Percentiles rank a stretch among this genome's conserved stretches.
These are phyloP conservation scores for Plutella xylostella DNA, from an alignment of 2,888 invertebrate species.

Conservation along the genomic window DNA sequence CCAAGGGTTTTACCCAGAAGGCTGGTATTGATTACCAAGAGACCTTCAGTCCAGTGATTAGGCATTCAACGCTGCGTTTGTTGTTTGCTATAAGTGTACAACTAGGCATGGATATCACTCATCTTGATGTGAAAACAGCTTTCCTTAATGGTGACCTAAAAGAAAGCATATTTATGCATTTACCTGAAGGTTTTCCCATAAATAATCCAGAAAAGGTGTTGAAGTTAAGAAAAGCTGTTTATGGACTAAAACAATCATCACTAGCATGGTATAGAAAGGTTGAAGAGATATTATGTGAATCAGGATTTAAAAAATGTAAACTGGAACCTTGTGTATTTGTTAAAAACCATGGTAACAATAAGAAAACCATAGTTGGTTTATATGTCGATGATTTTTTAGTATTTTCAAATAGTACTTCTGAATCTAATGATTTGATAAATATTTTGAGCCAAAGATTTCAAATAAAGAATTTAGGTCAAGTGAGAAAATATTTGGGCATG, in stretches of 20 bases:
- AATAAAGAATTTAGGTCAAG: too few species aligned
- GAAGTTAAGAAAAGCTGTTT: constrained; percentile 7
- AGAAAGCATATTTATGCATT: background rate
- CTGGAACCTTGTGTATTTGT: constrained; percentile 6
- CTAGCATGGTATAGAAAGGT: constrained; percentile 2
- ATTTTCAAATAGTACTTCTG: too few species aligned
- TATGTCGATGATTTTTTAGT: too few species aligned
- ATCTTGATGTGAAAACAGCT: background rate
- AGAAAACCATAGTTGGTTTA: too few species aligned
- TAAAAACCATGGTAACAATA: background rate
- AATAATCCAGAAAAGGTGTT: background rate
- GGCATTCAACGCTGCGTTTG: background rate
- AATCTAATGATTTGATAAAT: too few species aligned
- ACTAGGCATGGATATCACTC: background rate
- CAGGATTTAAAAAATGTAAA: constrained; percentile 2
- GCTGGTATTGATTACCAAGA: background rate
- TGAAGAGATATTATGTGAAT: background rate
- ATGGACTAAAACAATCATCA: constrained; percentile 3
- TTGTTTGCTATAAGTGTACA: background rate
- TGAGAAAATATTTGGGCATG: too few species aligned
- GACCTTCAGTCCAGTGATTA: background rate
- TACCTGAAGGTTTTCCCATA: background rate
- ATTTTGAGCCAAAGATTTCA: too few species aligned
- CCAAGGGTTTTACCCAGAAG: constrained; percentile 4
- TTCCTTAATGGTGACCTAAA: background rate